Percentiles rank a stretch among this genome's conserved stretches.
Evolutionary conservation across 2,888 invertebrate species (phyloP).

Genomic region (Drosophila birchii): DNA sequence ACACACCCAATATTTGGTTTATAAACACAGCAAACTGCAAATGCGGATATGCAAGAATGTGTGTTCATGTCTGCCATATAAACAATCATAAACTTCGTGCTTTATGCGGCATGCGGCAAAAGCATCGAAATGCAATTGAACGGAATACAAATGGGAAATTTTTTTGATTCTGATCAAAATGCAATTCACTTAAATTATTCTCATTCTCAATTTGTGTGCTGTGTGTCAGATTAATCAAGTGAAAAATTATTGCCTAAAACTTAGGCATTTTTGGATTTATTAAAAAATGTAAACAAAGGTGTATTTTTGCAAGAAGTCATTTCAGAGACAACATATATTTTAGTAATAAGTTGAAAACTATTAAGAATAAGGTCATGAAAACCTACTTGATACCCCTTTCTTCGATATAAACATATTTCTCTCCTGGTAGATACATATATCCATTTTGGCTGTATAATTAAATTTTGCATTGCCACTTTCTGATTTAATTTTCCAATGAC

Average conservation of each 20-base stretch:
- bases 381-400: neutral
- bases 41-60: slow-evolving; percentile 10
- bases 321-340: neutral
- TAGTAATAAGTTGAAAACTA: neutral
- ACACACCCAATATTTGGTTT: slow-evolving; percentile 21
- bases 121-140: slow-evolving; percentile 39
- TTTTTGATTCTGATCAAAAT: slow-evolving; percentile 21
- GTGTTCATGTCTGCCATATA: slow-evolving; percentile 29
- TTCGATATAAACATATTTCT: neutral
- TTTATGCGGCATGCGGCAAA: slow-evolving; percentile 29
- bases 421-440: no score
- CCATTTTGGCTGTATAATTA: neutral
- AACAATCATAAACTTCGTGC: slow-evolving; percentile 46
- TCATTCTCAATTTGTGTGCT: neutral
- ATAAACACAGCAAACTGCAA: slow-evolving; percentile 18
- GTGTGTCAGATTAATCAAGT: slow-evolving; percentile 2
- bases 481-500: slow-evolving; percentile 5
- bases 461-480: slow-evolving; percentile 1
- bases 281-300: neutral
- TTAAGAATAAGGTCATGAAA: neutral
- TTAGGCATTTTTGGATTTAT: slow-evolving; percentile 4
- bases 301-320: neutral
- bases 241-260: neutral
- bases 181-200: slow-evolving; percentile 17
- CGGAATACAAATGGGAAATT: slow-evolving; percentile 24